A percentile compares a stretch with the other conserved stretches of the same genome.
phyloP scores from a whole-genome alignment of 2,888 invertebrate species.

The Drosophila tripunctata region DNA sequence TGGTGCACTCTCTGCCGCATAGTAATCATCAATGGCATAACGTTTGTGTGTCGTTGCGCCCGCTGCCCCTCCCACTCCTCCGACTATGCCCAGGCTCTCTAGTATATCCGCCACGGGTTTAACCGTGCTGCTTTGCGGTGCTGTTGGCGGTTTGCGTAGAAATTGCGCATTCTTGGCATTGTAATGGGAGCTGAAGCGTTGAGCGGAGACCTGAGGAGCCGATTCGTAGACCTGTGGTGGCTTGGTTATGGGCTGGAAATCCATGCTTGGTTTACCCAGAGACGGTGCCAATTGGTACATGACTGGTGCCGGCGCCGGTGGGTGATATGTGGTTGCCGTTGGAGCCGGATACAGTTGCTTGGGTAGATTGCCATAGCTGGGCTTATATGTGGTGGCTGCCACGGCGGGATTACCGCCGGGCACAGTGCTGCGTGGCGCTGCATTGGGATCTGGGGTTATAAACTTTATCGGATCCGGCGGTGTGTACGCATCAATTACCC shows the following conservation, averaged over 20 bases:
- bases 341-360: conserved; percentile 63
- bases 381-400: conserved; percentile 85
- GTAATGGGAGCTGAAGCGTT: conserved; percentile 84
- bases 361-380: conserved; percentile 75
- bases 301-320: conserved; percentile 65
- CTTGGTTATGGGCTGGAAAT: conserved; percentile 66
- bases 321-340: conserved; percentile 78
- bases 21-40: conserved; percentile 75
- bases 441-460: conserved; percentile 73
- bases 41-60: conserved; percentile 61
- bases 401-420: conserved; percentile 78
- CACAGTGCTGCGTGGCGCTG: conserved; percentile 71
- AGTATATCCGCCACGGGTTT: conserved; percentile 80
- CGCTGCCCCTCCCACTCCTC: conserved; percentile 73
- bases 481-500: conserved; percentile 81
- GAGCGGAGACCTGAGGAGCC: conserved; percentile 30
- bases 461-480: conserved; percentile 80
- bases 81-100: conserved; percentile 80
- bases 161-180: conserved; percentile 82
- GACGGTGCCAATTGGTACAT: conserved; percentile 68
- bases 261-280: conserved; percentile 45
- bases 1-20: conserved; percentile 78
- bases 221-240: conserved; percentile 36
- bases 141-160: conserved; percentile 57
- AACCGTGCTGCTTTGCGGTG: conserved; percentile 54